These are phyloP conservation scores for Labeo catla DNA, from an alignment of 2,113 vertebrate genomes.

Conservation along the genomic window DNA sequence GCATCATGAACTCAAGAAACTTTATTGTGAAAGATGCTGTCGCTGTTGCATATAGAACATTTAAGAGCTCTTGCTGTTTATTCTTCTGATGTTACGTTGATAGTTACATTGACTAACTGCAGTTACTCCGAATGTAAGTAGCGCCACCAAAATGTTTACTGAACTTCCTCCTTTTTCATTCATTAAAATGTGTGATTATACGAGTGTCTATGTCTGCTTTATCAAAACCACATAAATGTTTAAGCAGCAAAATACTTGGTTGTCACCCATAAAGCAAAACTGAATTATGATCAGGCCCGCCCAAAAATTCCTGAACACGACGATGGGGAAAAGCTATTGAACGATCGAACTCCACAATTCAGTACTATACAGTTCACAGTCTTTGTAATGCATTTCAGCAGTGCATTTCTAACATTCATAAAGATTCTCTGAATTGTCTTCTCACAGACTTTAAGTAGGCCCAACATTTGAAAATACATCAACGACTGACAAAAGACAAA, in stretches of 20 bases:
- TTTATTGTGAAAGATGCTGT: slow-evolving; percentile 76
- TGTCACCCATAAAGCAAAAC: too few relatives aligned
- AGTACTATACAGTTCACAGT: too few relatives aligned
- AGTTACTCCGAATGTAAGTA: slow-evolving; percentile 82
- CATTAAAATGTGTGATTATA: slow-evolving; percentile 83
- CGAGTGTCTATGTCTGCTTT: slow-evolving; percentile 58
- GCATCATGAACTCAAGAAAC: slow-evolving; percentile 72
- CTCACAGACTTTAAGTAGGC: too few relatives aligned
- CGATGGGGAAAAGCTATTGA: too few relatives aligned
- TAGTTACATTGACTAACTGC: slow-evolving; percentile 74
- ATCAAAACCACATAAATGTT: slow-evolving; percentile 3
- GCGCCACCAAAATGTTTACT: slow-evolving; percentile 81
- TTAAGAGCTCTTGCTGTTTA: slow-evolving; percentile 68
- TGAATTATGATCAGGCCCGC: too few relatives aligned
- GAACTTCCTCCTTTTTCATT: slow-evolving; percentile 79
- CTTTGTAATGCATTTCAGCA: too few relatives aligned
- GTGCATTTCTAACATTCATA: too few relatives aligned
- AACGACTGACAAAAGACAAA: neutral
- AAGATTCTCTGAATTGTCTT: too few relatives aligned
- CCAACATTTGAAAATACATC: neutral
- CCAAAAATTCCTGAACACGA: too few relatives aligned
- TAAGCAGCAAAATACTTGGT: neutral
- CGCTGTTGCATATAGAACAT: slow-evolving; percentile 74
- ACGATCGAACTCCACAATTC: too few relatives aligned
- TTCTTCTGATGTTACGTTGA: slow-evolving; percentile 67